Conservation (phyloP, 2,113 vertebrate species). For the Chitala chitala region DNA sequence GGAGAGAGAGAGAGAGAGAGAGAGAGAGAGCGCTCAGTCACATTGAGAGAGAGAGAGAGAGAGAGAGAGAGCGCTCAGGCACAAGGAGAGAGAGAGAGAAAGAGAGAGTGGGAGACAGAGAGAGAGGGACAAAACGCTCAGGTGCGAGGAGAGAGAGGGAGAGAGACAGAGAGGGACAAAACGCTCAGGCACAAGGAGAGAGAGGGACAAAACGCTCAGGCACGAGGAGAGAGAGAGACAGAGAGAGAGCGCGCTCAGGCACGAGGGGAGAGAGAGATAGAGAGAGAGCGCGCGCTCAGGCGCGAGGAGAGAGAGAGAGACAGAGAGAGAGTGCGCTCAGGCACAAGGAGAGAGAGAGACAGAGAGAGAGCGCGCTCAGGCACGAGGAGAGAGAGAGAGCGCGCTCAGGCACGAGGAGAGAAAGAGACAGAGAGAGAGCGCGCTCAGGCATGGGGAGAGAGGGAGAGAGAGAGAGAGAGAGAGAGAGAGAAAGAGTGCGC, state of each 20-base stretch:
- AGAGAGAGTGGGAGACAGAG: neutral
- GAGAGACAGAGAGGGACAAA: neutral
- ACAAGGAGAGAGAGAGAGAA: no score
- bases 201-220: no score
- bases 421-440: neutral
- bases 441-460: neutral
- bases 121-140: no score
- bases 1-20: neutral
- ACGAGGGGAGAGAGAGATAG: no score
- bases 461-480: no score
- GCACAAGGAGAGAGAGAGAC: neutral
- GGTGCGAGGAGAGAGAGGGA: no score
- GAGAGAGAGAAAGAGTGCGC: neutral
- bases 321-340: neutral
- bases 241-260: neutral
- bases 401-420: no score
- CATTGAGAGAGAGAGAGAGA: no score
- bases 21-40: no score
- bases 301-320: neutral
- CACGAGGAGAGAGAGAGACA: no score
- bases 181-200: neutral
- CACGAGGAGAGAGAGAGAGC: neutral
- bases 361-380: neutral
- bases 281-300: neutral
- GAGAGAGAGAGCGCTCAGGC: neutral